Evolutionary conservation across 2,797 vertebrate species (phyloP).

Genomic region (Enteromius afrohamiltoni): DNA sequence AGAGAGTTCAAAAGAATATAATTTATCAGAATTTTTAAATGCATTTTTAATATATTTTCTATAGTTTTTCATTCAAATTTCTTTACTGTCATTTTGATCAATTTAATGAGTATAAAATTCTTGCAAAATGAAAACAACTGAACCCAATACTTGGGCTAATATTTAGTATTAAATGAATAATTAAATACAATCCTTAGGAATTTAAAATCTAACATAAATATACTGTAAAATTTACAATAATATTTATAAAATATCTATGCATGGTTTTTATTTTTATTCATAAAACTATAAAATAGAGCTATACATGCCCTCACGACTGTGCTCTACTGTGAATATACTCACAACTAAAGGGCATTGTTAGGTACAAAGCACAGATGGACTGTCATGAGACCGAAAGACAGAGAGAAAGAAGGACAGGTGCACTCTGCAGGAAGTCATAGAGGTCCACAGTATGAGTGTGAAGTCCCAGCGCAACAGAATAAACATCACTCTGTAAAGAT

Average conservation of each 20-base stretch:
- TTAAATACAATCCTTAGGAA: too few species aligned
- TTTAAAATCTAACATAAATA: too few species aligned
- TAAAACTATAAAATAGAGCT: background rate
- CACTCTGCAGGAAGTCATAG: conserved; percentile 56
- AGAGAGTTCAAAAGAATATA: background rate
- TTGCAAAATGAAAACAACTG: background rate
- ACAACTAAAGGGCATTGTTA: background rate
- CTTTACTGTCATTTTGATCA: background rate
- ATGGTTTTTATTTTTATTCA: background rate
- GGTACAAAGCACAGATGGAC: conserved; percentile 37
- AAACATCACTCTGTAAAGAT: conserved; percentile 35
- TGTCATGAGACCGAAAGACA: conserved; percentile 28
- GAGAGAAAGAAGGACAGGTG: conserved; percentile 54
- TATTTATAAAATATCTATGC: background rate
- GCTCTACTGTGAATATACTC: conserved; percentile 13
- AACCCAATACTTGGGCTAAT: too few species aligned
- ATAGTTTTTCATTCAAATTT: background rate
- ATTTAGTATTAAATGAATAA: background rate
- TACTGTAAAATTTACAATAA: background rate
- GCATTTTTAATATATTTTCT: background rate
- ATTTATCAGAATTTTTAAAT: background rate
- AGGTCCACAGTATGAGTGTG: conserved; percentile 56
- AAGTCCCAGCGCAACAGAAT: conserved; percentile 41
- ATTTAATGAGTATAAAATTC: background rate
- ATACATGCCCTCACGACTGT: background rate